Evolutionary conservation across 2,113 vertebrate genomes (phyloP).

Genomic region (Caranx ignobilis): DNA sequence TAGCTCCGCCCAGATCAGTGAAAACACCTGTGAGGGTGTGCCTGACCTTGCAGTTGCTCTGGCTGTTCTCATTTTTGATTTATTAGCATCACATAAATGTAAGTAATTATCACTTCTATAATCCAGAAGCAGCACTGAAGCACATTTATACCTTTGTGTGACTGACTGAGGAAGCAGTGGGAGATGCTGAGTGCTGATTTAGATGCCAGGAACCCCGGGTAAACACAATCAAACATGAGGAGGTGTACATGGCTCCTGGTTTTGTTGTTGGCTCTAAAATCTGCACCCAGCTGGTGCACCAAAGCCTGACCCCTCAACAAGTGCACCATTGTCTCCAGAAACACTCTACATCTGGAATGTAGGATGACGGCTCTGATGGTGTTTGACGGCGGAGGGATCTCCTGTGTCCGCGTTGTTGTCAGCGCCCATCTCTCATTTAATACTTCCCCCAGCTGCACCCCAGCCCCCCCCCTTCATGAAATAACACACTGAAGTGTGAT

Average conservation of each 20-base stretch:
- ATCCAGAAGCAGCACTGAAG: neutral
- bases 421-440: constrained; percentile 57
- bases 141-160: neutral
- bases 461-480: constrained; percentile 13
- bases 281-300: neutral
- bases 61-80: neutral
- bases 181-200: constrained; percentile 1
- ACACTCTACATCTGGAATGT: constrained; percentile 10
- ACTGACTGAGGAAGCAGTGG: neutral
- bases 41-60: neutral
- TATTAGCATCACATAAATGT: neutral
- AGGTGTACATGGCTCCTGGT: neutral
- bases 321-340: neutral
- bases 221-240: neutral
- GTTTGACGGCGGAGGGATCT: constrained; percentile 63
- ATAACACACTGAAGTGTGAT: constrained; percentile 54
- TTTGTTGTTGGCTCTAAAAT: neutral
- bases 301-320: neutral
- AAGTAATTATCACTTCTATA: constrained; percentile 1
- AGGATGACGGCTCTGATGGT: constrained; percentile 52
- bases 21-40: neutral
- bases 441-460: constrained; percentile 19
- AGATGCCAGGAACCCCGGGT: neutral
- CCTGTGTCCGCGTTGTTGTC: constrained; percentile 51
- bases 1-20: too few relatives aligned